These are phyloP conservation scores for Phortica variegata DNA, from an alignment of 1,140 invertebrate genomes.

Conservation along the genomic window DNA sequence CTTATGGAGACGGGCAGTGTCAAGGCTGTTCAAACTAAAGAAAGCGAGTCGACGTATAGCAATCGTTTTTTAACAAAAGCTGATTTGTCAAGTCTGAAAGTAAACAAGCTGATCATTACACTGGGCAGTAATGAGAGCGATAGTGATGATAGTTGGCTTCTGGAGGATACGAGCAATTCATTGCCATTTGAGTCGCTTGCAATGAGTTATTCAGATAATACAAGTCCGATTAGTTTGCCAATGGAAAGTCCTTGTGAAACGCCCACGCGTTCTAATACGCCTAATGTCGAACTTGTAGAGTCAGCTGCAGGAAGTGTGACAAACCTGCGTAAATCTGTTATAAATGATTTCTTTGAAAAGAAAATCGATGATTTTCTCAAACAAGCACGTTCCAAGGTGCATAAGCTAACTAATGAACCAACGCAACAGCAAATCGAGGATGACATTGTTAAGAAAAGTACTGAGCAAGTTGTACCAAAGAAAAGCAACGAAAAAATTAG, in stretches of 20 bases:
- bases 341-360: constrained; percentile 45
- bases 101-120: constrained; percentile 34
- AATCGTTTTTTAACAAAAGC: constrained; percentile 38
- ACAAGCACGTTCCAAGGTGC: constrained; percentile 32
- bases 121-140: constrained; percentile 35
- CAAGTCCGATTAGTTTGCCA: constrained; percentile 37
- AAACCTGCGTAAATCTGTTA: constrained; percentile 31
- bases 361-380: constrained; percentile 47
- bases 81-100: constrained; percentile 34
- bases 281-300: constrained; percentile 31
- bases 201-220: constrained; percentile 28
- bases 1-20: constrained; percentile 20
- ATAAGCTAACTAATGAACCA: not conserved
- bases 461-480: not conserved
- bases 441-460: not conserved
- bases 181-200: not conserved
- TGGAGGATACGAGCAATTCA: too few species aligned
- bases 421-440: not conserved
- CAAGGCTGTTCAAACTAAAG: constrained; percentile 27
- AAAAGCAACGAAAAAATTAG: constrained; percentile 14
- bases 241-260: constrained; percentile 39
- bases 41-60: constrained; percentile 11
- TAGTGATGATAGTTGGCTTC: constrained; percentile 32
- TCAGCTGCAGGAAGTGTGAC: constrained; percentile 1
- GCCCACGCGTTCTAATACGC: constrained; percentile 43